Evolutionary conservation across 2,113 vertebrate species (phyloP).

Genomic region (Aix galericulata): DNA sequence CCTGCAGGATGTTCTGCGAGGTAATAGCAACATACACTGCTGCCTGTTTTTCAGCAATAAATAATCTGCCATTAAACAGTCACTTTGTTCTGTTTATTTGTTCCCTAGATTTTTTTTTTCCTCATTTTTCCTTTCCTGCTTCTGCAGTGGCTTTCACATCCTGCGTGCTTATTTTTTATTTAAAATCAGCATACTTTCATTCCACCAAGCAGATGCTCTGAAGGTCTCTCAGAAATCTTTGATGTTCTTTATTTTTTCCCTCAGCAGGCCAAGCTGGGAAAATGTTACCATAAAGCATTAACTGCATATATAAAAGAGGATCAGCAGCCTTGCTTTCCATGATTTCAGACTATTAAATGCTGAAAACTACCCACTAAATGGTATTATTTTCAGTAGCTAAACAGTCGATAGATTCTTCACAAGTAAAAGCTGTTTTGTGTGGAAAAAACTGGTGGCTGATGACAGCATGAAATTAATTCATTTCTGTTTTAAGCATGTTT

Average conservation of each 20-base stretch:
- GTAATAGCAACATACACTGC: not conserved
- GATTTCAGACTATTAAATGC: not conserved
- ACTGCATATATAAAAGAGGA: not conserved
- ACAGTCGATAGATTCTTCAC: not conserved
- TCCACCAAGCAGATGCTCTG: not conserved
- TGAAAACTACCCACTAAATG: not conserved
- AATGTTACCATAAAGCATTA: not conserved
- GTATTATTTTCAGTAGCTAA: not conserved
- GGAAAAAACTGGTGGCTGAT: not conserved
- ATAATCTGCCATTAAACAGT: not conserved
- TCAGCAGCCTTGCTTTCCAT: not conserved
- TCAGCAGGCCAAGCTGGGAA: not conserved
- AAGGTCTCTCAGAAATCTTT: not conserved
- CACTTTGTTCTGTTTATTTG: not conserved
- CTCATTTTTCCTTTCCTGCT: not conserved
- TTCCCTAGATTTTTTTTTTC: not conserved
- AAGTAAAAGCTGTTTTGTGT: not conserved
- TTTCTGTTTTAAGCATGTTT: not conserved
- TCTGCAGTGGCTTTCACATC: not conserved
- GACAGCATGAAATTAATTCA: constrained; percentile 21
- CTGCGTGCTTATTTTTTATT: not conserved
- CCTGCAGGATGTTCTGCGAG: not conserved
- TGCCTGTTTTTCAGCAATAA: not conserved
- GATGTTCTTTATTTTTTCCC: not conserved
- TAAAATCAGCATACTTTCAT: not conserved